Evolutionary conservation across 2,888 invertebrate species (phyloP).

Genomic region (Blomia tropicalis): DNA sequence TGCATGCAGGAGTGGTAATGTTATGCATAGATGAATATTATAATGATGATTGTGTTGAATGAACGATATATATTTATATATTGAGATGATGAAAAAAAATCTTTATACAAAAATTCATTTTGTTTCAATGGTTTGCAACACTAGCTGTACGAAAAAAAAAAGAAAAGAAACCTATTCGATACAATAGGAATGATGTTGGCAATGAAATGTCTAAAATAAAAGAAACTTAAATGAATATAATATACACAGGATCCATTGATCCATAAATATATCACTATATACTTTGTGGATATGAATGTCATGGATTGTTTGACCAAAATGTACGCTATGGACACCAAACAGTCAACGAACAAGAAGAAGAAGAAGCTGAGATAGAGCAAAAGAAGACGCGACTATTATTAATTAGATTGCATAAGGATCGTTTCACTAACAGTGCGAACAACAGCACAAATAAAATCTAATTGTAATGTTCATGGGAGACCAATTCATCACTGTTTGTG

Average conservation of each 20-base stretch:
- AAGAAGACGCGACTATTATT: neutral
- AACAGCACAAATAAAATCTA: no score
- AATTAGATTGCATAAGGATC: conserved; percentile 11
- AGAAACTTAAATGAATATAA: neutral
- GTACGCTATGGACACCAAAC: neutral
- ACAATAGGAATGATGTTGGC: neutral
- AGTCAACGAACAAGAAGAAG: neutral
- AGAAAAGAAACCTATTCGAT: neutral
- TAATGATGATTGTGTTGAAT: no score
- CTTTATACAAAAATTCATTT: no score
- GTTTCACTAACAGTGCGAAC: no score
- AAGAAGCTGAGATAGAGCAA: neutral
- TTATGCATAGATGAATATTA: no score
- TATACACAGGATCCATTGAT: no score
- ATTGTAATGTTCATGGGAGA: conserved; percentile 14
- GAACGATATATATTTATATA: no score
- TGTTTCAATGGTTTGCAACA: no score
- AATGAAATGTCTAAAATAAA: neutral
- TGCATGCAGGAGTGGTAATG: no score
- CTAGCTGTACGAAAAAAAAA: neutral
- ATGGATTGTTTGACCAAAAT: neutral
- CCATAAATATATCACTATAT: no score
- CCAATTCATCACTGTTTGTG: conserved; percentile 13
- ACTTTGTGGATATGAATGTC: conserved; percentile 12
- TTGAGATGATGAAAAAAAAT: no score